These are phyloP conservation scores for Drosophila equinoxialis DNA, from an alignment of 1,140 invertebrate species.

Conservation along the genomic window DNA sequence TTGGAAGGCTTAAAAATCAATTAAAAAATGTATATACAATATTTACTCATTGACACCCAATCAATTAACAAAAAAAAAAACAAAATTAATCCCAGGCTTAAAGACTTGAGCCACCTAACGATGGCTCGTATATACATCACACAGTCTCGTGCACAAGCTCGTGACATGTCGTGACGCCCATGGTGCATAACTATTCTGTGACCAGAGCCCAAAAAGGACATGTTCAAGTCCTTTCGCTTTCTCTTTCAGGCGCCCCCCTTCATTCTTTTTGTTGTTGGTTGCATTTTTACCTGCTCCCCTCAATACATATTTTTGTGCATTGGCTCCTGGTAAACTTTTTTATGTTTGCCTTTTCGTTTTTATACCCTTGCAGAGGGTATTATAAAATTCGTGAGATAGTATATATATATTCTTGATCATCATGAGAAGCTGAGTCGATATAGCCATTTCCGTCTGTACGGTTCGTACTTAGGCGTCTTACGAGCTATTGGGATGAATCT, in stretches of 20 bases:
- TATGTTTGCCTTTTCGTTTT: background rate
- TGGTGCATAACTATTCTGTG: background rate
- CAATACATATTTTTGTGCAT: constrained; percentile 66
- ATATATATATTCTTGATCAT: no score
- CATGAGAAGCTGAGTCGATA: no score
- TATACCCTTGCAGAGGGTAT: no score
- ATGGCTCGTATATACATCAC: background rate
- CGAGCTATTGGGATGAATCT: no score
- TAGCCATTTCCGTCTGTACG: no score
- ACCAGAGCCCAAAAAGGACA: background rate
- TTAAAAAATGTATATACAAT: constrained; percentile 12
- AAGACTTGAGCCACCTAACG: background rate
- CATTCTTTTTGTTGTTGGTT: background rate
- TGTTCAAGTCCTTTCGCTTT: constrained; percentile 22
- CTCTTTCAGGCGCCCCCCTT: background rate
- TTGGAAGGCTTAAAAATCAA: constrained; percentile 3
- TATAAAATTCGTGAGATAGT: no score
- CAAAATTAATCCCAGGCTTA: background rate
- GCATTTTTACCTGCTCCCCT: constrained; percentile 5
- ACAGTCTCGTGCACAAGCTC: background rate
- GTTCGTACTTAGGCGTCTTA: no score
- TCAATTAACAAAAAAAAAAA: constrained; percentile 3
- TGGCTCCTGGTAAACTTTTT: constrained; percentile 50
- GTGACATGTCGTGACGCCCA: background rate
- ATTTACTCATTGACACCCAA: constrained; percentile 9